Base-by-base conservation (phyloP, 1,140 invertebrate genomes). In the Sinonovacula constricta region DNA sequence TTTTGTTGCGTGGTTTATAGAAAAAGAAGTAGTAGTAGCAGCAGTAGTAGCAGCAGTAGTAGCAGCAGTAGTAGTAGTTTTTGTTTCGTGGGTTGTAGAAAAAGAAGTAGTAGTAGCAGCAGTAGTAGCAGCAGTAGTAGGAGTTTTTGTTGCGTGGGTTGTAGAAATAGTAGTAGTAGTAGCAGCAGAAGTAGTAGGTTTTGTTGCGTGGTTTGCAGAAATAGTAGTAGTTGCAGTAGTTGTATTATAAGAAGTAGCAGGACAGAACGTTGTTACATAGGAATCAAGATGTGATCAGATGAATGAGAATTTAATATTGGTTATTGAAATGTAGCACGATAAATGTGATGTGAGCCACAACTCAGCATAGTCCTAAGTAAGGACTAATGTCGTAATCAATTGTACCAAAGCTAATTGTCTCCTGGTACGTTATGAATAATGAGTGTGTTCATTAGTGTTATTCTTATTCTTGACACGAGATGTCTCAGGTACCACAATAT, bases 21-120 rank as follows among this genome's bases (percentile, higher is more conserved):
- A 12, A 65, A 31, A 31, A 65, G 62, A 12, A 65, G 62, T 34
- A 65, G 62, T 65, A 65, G 62, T 65, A 65, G 62, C 24, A 65
- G 62, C 24, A 65, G 62, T 65, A 65, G 62, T 65, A n/a, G n/a
- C n/a, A n/a, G n/a, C n/a, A 66, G 30, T 36, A 36, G 4, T 66
- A 66, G n/a, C 28, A 39, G 63, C 36, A 65, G 62, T 65, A 65
- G 62, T 34, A 33, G 62, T 36, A 65, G 62, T 24, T 31, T 18
- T 24, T 31, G 62, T 36, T 31, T 18, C 26, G 34, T 18, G 12
- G 34, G 62, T 34, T 31, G 62, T 65, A 65, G 62, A 14, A 65
- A 31, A 14, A 65, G 62, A 31, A 65, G 62, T 24, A 65, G 62
- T 24, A 65, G 62, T 65, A 65, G 62, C 26, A 65, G 62, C 33